A percentile compares a stretch with the other conserved stretches of the same genome.
phyloP scores from a whole-genome alignment of 2,113 vertebrate species.

The Progne subis region DNA sequence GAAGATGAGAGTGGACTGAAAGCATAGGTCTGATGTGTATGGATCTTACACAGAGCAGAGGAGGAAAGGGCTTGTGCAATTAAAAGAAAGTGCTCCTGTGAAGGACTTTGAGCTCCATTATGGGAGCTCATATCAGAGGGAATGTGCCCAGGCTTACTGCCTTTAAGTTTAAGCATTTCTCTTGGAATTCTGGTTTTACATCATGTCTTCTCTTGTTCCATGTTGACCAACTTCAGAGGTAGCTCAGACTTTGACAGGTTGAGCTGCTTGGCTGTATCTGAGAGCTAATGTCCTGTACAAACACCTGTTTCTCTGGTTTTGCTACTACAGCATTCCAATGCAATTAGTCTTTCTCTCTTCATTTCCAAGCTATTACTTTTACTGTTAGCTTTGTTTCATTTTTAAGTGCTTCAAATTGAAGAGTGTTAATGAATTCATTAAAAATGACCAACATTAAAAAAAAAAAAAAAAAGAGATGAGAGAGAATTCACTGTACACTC shows the following conservation, averaged over 20 bases:
- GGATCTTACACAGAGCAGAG: neutral
- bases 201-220: neutral
- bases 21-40: accelerated
- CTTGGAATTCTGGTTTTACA: neutral
- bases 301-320: neutral
- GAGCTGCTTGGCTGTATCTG: neutral
- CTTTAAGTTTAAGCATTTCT: neutral
- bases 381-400: neutral
- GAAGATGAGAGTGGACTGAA: neutral
- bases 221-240: neutral
- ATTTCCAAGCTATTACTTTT: neutral
- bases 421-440: neutral
- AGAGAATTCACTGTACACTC: neutral
- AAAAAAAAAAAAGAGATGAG: neutral
- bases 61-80: neutral
- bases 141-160: neutral
- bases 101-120: neutral
- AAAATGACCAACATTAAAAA: neutral
- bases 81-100: neutral
- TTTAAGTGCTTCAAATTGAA: neutral
- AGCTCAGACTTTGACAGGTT: neutral
- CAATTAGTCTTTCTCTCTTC: neutral
- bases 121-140: neutral
- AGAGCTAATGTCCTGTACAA: neutral
- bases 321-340: neutral